phyloP scores from a whole-genome alignment of 2,113 vertebrate species.

The Emydocephalus ijimae region DNA sequence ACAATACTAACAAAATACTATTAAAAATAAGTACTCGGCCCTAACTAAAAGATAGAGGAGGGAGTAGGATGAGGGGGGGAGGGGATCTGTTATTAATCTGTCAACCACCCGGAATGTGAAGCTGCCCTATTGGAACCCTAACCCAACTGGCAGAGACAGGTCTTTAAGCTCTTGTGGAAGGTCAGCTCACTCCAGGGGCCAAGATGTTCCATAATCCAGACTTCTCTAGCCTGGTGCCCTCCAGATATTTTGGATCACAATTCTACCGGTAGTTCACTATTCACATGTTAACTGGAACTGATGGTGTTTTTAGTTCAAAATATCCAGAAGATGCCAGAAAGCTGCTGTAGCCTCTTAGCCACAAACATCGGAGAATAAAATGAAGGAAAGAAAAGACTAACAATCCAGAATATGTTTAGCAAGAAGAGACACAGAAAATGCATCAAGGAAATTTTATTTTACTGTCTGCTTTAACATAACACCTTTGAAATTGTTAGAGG shows the following conservation, averaged over 20 bases:
- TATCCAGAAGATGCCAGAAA: not conserved
- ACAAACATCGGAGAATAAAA: not conserved
- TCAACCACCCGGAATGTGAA: not conserved
- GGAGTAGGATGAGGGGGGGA: not conserved
- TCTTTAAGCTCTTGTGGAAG: not conserved
- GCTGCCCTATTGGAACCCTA: not conserved
- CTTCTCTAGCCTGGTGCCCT: not conserved
- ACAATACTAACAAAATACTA: not conserved
- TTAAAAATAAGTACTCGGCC: not conserved
- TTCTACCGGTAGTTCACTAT: not conserved
- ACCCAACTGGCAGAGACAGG: not conserved
- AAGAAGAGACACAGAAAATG: not conserved
- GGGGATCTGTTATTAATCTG: not conserved
- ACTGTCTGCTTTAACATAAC: not conserved
- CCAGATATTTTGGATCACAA: not conserved
- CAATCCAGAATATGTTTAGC: not conserved
- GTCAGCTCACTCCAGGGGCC: not conserved
- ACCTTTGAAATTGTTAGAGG: not conserved
- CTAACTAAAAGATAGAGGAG: not conserved
- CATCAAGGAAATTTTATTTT: not conserved
- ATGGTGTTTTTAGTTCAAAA: not conserved
- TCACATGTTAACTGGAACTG: not conserved
- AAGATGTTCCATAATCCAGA: not conserved
- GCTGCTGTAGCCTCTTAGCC: not conserved
- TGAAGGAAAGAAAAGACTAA: not conserved